A percentile compares a stretch with the other conserved stretches of the same genome.
Conservation (phyloP, 2,113 vertebrate species). For the Saccopteryx bilineata region DNA sequence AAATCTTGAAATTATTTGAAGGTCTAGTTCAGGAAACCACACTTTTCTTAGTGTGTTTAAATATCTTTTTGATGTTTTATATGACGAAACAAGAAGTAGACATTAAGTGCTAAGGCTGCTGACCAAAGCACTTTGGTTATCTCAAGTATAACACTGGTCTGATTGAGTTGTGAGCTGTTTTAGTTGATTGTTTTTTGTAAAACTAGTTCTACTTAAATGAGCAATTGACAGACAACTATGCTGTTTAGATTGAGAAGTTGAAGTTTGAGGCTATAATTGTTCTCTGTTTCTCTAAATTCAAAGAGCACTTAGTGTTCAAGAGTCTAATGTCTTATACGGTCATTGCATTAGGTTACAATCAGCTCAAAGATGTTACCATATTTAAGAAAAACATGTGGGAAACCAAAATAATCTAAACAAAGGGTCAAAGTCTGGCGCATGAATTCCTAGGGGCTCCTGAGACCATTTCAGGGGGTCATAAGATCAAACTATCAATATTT, state of each 20-base stretch:
- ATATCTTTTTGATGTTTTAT: background rate
- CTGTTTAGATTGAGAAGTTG: background rate
- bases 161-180: background rate
- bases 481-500: background rate
- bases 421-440: background rate
- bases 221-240: background rate
- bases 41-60: background rate
- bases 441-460: background rate
- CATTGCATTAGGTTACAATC: background rate
- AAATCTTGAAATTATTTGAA: constrained; percentile 30
- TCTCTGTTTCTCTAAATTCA: constrained; percentile 13
- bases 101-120: background rate
- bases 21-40: background rate
- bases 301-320: background rate
- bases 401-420: background rate
- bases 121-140: background rate
- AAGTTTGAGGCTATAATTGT: background rate
- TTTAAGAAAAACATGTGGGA: background rate
- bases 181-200: background rate
- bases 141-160: background rate
- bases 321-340: background rate
- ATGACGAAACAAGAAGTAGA: background rate
- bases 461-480: background rate
- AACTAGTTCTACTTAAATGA: background rate
- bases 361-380: background rate